phyloP scores from a whole-genome alignment of 1,140 invertebrate genomes.

The Trialeurodes vaporariorum region DNA sequence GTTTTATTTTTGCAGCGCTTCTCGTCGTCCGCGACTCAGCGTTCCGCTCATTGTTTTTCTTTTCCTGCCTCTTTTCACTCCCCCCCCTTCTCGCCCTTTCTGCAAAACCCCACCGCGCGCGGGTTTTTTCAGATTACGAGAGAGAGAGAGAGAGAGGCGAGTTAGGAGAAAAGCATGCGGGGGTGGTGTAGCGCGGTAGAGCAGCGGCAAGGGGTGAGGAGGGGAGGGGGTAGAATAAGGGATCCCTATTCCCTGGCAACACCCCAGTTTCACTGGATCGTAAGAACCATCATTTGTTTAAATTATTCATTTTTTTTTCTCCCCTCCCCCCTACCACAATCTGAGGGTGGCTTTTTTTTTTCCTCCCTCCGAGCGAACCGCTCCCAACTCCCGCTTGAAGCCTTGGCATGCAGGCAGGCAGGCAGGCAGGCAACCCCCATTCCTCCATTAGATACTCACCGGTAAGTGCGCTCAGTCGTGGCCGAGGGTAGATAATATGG shows the following conservation, averaged over 20 bases:
- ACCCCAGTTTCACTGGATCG: not conserved
- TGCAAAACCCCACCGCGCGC: no score
- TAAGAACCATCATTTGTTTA: conserved; percentile 1
- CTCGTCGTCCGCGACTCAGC: not conserved
- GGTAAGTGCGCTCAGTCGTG: not conserved
- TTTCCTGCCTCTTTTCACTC: not conserved
- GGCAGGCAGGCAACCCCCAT: not conserved
- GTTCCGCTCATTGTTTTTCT: not conserved
- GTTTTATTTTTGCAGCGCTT: not conserved
- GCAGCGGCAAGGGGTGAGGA: no score
- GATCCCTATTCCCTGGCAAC: not conserved
- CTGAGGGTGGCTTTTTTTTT: not conserved
- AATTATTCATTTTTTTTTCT: not conserved
- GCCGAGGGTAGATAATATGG: not conserved
- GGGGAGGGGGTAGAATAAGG: not conserved
- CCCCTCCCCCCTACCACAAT: no score
- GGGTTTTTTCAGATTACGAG: not conserved
- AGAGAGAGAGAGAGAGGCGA: not conserved
- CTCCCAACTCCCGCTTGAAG: no score
- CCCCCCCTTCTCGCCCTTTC: no score
- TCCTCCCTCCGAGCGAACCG: no score
- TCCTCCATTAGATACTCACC: not conserved
- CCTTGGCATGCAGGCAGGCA: no score
- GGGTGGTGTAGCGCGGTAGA: no score
- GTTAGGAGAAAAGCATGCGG: no score